Percentiles rank a stretch among this genome's conserved stretches.
phyloP scores from a whole-genome alignment of 2,797 vertebrate species.

The Megaceryle alcyon region DNA sequence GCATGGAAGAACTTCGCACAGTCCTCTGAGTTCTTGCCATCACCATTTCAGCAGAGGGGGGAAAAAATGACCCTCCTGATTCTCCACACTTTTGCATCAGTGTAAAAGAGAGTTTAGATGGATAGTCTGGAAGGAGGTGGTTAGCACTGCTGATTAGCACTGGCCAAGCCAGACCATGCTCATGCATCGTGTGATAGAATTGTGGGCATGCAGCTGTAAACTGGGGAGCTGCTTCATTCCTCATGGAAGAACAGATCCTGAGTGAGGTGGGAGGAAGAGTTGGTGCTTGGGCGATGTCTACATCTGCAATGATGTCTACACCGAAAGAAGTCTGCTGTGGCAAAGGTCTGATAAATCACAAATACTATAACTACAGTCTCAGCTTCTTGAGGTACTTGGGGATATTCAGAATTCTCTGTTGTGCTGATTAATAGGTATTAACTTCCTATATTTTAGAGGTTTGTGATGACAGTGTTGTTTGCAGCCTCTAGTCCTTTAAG shows the following conservation, averaged over 20 bases:
- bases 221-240: neutral
- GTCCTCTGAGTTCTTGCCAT: neutral
- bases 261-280: neutral
- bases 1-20: neutral
- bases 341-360: constrained; percentile 32
- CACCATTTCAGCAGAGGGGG: neutral
- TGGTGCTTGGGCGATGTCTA: neutral
- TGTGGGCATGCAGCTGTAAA: neutral
- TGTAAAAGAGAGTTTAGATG: neutral
- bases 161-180: neutral
- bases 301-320: neutral
- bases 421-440: constrained; percentile 24
- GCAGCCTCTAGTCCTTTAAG: constrained; percentile 33
- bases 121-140: neutral
- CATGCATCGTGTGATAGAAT: neutral
- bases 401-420: constrained; percentile 42
- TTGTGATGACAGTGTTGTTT: constrained; percentile 30
- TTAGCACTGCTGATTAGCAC: accelerated
- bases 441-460: constrained; percentile 13
- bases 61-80: accelerated
- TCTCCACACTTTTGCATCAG: neutral
- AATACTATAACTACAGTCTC: constrained; percentile 15
- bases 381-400: constrained; percentile 37
- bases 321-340: neutral
- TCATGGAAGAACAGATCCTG: neutral